Evolutionary conservation across 1,140 invertebrate genomes (phyloP).

Genomic region (Bombus pyrosoma): DNA sequence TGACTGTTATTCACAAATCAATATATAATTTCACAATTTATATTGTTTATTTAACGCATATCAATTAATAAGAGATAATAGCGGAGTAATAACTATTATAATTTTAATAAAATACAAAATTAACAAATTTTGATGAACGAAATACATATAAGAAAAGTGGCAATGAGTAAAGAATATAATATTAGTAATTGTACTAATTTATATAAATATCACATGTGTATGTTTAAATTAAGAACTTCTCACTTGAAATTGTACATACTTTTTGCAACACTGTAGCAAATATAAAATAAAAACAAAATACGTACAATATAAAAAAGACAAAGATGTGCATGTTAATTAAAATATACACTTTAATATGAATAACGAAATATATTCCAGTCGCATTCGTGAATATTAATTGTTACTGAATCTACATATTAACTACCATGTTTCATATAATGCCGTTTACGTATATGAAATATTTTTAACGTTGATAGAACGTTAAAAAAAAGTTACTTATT

Average conservation of each 20-base stretch:
- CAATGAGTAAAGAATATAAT: constrained; percentile 13
- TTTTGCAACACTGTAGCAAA: not conserved
- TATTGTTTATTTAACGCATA: not conserved
- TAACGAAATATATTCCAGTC: constrained; percentile 6
- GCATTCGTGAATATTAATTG: not conserved
- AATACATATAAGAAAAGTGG: not conserved
- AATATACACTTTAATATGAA: constrained; percentile 1
- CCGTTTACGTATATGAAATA: not conserved
- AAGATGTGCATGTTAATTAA: constrained; percentile 11
- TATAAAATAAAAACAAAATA: not conserved
- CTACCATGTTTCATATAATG: not conserved
- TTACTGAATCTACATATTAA: constrained; percentile 18
- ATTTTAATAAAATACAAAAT: constrained; percentile 23
- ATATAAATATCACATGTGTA: constrained; percentile 34
- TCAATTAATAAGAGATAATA: not conserved
- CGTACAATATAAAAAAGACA: constrained; percentile 3
- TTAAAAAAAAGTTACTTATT: not conserved
- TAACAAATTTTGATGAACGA: constrained; percentile 24
- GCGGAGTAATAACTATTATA: not conserved
- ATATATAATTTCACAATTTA: constrained; percentile 1
- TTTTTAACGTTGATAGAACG: not conserved
- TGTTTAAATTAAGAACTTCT: constrained; percentile 11
- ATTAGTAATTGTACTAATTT: constrained; percentile 23
- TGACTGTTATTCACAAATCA: constrained; percentile 24
- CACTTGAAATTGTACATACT: constrained; percentile 9